Base-by-base conservation (phyloP, 2,797 vertebrate genomes). In the Fundulus diaphanus region DNA sequence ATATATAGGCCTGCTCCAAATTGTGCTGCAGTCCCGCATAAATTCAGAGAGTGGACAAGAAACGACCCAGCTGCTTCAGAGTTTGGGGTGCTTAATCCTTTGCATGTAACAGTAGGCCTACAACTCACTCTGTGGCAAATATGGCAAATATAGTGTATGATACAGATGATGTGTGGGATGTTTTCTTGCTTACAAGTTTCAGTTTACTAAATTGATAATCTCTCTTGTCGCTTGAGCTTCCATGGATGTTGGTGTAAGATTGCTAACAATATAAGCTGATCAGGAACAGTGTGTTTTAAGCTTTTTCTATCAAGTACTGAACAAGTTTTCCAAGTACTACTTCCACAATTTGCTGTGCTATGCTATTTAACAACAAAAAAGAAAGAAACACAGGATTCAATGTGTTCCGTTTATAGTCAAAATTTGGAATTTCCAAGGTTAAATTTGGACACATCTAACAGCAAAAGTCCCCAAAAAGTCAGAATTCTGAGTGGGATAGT, bases 1-100 rank as follows among this genome's bases (percentile, higher is more conserved):
- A 94, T 92, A 93, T 93, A 94, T 94, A 94, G 93, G 73, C 76
- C 80, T 86, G 87, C 81, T 90, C 83, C 79, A 82, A 89, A 92
- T 84, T 90, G 86, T 92, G 86, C 89, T 88, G 90, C 92, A 91
- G 90, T 89, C 89, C 88, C 89, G 91, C 85, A 90, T 89, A 87
- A 79, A 92, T 86, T 88, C 74, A 73, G 61, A 83, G 76, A 82
- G 76, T 70, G 67, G 86, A 84, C 54, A 66, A 83, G 79, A 87
- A 77, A 81, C 73, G 70, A 86, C 82, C 83, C 51, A 69, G 83
- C 76, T 84, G 37, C 69, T 33, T 77, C 57, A 7, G 33, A 82
- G 69, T 73, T 69, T 1, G 18, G 48, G 71, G 49, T 52, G 68
- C 57, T 79, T 74, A 33, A 72, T 78, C 69, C 37, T 76, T 48